phyloP scores from a whole-genome alignment of 1,140 invertebrate genomes.

The Drosophila malerkotliana region DNA sequence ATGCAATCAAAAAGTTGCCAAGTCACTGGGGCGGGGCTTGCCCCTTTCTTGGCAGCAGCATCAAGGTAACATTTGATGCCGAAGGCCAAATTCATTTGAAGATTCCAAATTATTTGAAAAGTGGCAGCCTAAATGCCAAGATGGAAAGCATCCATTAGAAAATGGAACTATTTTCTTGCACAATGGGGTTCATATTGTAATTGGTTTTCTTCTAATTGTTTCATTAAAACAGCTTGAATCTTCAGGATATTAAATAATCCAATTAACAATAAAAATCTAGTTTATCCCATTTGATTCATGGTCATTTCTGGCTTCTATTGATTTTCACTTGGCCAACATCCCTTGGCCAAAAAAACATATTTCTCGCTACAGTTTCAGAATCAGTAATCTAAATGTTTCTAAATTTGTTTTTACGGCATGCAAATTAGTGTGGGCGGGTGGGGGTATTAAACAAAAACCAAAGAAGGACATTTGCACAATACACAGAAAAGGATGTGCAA shows the following conservation, averaged over 20 bases:
- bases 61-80: constrained; percentile 42
- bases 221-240: no score
- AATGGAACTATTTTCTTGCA: not conserved
- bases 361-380: constrained; percentile 1
- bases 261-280: not conserved
- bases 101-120: constrained; percentile 43
- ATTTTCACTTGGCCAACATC: constrained; percentile 35
- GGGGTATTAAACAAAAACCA: constrained; percentile 18
- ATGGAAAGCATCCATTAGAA: not conserved
- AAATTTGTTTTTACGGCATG: constrained; percentile 38
- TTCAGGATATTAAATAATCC: no score
- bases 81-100: constrained; percentile 59
- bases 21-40: constrained; percentile 29
- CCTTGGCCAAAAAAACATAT: not conserved
- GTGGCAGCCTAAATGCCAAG: constrained; percentile 15
- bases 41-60: constrained; percentile 48
- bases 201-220: no score
- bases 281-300: constrained; percentile 2
- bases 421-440: constrained; percentile 26
- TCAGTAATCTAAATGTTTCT: constrained; percentile 8
- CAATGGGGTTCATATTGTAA: not conserved
- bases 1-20: constrained; percentile 65
- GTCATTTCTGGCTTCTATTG: constrained; percentile 34
- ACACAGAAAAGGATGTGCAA: constrained; percentile 77
- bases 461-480: constrained; percentile 70